These are phyloP conservation scores for Amiota minor DNA, from an alignment of 2,888 invertebrate genomes.

Conservation along the genomic window DNA sequence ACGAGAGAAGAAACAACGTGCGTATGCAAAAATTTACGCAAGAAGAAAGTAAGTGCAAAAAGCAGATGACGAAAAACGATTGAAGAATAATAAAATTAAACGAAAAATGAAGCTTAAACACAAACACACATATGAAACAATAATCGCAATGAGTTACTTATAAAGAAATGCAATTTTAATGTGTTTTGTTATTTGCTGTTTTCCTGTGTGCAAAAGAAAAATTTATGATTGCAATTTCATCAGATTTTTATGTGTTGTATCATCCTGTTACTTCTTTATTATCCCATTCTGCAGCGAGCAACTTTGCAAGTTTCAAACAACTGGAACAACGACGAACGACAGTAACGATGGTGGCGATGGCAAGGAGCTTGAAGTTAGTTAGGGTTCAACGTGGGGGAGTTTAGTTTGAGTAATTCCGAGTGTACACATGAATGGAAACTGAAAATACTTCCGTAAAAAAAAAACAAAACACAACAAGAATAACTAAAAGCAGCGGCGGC, in stretches of 20 bases:
- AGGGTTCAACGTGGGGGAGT: neutral
- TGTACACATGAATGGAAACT: slow-evolving; percentile 30
- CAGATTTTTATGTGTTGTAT: neutral
- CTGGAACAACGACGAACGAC: neutral
- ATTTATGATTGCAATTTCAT: too few species aligned
- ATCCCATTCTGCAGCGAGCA: too few species aligned
- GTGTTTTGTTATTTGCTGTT: too few species aligned
- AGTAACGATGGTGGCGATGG: neutral
- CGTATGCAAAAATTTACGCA: slow-evolving; percentile 23
- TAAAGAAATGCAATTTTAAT: too few species aligned
- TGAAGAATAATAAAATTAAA: neutral
- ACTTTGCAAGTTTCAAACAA: slow-evolving; percentile 3
- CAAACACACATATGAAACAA: neutral
- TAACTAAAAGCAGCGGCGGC: neutral
- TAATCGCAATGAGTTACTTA: too few species aligned
- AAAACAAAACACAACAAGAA: slow-evolving; percentile 1
- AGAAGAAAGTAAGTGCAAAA: slow-evolving; percentile 27
- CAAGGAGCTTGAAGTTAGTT: neutral
- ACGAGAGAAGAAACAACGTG: neutral
- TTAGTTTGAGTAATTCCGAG: neutral
- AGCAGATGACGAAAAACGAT: slow-evolving; percentile 7
- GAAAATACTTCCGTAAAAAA: slow-evolving; percentile 24
- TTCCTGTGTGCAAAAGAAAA: too few species aligned
- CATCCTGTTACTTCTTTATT: too few species aligned
- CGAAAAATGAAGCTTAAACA: slow-evolving; percentile 25